A percentile compares a stretch with the other conserved stretches of the same genome.
phyloP scores from a whole-genome alignment of 1,140 invertebrate genomes.

The Drosophila subobscura region DNA sequence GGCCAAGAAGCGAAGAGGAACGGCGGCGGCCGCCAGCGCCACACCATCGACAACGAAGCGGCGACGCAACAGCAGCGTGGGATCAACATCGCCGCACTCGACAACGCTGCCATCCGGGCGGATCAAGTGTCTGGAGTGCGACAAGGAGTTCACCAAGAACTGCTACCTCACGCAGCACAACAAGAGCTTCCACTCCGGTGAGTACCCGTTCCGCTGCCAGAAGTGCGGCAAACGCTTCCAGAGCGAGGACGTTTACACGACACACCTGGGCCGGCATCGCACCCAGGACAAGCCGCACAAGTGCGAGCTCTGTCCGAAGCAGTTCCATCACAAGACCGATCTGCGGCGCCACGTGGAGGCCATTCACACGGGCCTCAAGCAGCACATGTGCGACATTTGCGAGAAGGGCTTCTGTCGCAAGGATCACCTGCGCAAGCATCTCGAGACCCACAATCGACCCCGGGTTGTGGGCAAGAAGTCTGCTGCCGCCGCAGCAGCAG shows the following conservation, averaged over 20 bases:
- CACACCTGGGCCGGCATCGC: constrained; percentile 89
- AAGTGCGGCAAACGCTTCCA: constrained; percentile 93
- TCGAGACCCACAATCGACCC: constrained; percentile 90
- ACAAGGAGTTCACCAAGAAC: constrained; percentile 93
- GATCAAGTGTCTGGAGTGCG: constrained; percentile 91
- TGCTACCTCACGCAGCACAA: constrained; percentile 96
- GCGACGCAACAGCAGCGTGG: constrained; percentile 56
- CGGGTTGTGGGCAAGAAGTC: constrained; percentile 67
- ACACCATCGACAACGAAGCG: constrained; percentile 56
- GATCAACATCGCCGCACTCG: constrained; percentile 63
- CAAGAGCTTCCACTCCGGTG: constrained; percentile 93
- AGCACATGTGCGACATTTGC: constrained; percentile 91
- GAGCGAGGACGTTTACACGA: constrained; percentile 87
- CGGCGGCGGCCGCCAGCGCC: constrained; percentile 2
- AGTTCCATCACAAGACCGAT: constrained; percentile 95
- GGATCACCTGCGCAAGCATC: constrained; percentile 97
- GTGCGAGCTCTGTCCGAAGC: constrained; percentile 94
- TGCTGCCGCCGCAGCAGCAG: constrained; percentile 44
- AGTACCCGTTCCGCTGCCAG: constrained; percentile 93
- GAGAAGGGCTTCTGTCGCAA: constrained; percentile 96
- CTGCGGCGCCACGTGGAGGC: constrained; percentile 92
- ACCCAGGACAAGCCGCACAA: constrained; percentile 94
- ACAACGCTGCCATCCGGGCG: constrained; percentile 84
- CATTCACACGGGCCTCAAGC: constrained; percentile 92
- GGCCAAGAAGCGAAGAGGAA: constrained; percentile 40